Evolutionary conservation across 2,797 vertebrate species (phyloP), one percentile per base, ranked within the genome.

Genomic region (Spheniscus humboldti): DNA sequence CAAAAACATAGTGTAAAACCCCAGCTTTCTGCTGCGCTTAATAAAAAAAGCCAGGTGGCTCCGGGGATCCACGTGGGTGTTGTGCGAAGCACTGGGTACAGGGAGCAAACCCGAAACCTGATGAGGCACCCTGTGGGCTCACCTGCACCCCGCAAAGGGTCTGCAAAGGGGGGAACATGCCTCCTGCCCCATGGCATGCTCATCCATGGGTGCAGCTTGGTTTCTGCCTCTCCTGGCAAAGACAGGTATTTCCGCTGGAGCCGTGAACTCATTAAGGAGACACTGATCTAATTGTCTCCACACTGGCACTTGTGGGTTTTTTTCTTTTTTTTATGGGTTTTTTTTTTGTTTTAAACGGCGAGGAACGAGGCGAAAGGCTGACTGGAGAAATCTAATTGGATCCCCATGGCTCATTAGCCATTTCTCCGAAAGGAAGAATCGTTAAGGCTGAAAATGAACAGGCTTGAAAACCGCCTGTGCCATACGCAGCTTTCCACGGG

Each of bases 221-320:
- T 56, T 77, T 48, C 68, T 66, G 72, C 52, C 88, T 19, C 59
- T 47, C 27, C 72, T 53, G 20, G 19, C 91, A 33, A 5, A 47
- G 35, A 18, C 27, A 43, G n/a, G 30, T 4, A 13, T 71, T 89
- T 64, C 48, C 5, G 3, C 72, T 0, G 0, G 37, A 86, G 75
- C 85, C 60, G 5, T 4, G 67, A 73, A 50, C 66, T 81, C 77
- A 25, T 93, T 88, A 88, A 57, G 59, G 86, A 93, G 86, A 92
- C 90, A 52, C 86, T 55, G 86, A 94, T 86, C 92, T 88, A 86
- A 92, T 88, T 92, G 86, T 81, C 88, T 95, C 53, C 35, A 15
- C 1, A 0, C 27, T 0, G 1, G n/a, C 0, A 13, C 86, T 78
- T 41, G 37, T 23, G 60, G 31, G 1, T 5, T 72, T 88, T 30